phyloP scores from a whole-genome alignment of 1,140 invertebrate species.

The Subanguina moxae region DNA sequence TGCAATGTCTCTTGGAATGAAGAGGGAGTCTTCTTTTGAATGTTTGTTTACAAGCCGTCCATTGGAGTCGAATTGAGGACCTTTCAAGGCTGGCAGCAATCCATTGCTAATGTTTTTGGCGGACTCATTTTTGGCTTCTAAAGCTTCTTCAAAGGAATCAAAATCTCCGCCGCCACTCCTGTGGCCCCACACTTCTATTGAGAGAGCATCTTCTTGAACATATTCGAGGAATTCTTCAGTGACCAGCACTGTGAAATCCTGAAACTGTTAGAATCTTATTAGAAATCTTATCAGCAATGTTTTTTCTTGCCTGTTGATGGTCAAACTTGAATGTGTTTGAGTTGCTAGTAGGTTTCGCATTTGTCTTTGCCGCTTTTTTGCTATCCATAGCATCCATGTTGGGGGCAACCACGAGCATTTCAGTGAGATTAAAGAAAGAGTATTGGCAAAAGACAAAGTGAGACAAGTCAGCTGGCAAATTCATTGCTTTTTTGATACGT shows the following conservation, averaged over 20 bases:
- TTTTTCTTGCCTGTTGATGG: conserved; percentile 60
- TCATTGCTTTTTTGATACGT: conserved; percentile 84
- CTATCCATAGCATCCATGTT: conserved; percentile 7
- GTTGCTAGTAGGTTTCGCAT: conserved; percentile 65
- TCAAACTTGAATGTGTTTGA: conserved; percentile 64
- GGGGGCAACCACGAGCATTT: conserved; percentile 76
- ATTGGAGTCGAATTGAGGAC: background rate
- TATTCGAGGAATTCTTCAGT: conserved; percentile 96
- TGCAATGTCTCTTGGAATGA: conserved; percentile 11
- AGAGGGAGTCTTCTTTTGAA: background rate
- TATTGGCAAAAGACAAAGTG: conserved; percentile 99
- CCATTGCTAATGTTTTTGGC: background rate
- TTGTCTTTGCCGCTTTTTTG: conserved; percentile 58
- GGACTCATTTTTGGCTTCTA: background rate
- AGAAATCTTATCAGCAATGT: no score
- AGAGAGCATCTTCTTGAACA: conserved; percentile 83
- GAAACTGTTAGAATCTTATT: no score
- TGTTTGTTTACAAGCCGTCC: conserved; percentile 4
- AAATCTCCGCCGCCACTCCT: conserved; percentile 69
- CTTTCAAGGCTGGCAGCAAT: background rate
- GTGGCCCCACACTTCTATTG: conserved; percentile 97
- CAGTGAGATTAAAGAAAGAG: conserved; percentile 74
- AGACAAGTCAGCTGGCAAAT: conserved; percentile 81
- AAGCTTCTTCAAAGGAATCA: background rate
- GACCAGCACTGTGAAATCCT: conserved; percentile 80